Conservation (phyloP, 1,140 invertebrate genomes). For the Lucilia sericata region DNA sequence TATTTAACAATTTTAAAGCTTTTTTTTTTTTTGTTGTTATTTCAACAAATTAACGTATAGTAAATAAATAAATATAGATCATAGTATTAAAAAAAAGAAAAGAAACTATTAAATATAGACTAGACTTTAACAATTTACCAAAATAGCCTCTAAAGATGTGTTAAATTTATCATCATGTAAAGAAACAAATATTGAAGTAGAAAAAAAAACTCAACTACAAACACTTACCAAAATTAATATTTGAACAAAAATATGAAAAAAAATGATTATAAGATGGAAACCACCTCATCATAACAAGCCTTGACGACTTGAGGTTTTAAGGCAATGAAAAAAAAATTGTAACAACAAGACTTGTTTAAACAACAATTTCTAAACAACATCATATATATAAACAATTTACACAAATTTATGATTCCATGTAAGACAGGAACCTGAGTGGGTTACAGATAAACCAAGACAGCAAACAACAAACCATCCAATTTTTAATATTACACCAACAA, state of each 20-base stretch:
- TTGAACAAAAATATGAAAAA: conserved; percentile 1
- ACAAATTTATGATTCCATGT: neutral
- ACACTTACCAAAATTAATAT: neutral
- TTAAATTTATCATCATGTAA: conserved; percentile 9
- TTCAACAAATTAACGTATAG: neutral
- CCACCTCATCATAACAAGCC: neutral
- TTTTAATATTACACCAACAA: neutral
- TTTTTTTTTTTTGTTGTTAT: neutral
- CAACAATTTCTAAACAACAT: neutral
- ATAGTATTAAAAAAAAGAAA: neutral
- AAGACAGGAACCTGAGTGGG: neutral
- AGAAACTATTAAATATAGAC: neutral
- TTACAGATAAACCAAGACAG: neutral
- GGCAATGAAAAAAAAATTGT: neutral
- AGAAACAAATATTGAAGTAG: neutral
- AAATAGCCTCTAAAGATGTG: conserved; percentile 19
- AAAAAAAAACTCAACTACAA: neutral
- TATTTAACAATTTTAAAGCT: neutral
- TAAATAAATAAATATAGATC: neutral
- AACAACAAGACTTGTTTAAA: neutral
- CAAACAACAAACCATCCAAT: too few species aligned
- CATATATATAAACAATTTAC: neutral
- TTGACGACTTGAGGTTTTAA: neutral
- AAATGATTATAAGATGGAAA: neutral
- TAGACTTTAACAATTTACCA: neutral